A percentile compares a stretch with the other conserved stretches of the same genome.
These are phyloP conservation scores for Drosophila rubida DNA, from an alignment of 2,888 invertebrate genomes.

Conservation along the genomic window DNA sequence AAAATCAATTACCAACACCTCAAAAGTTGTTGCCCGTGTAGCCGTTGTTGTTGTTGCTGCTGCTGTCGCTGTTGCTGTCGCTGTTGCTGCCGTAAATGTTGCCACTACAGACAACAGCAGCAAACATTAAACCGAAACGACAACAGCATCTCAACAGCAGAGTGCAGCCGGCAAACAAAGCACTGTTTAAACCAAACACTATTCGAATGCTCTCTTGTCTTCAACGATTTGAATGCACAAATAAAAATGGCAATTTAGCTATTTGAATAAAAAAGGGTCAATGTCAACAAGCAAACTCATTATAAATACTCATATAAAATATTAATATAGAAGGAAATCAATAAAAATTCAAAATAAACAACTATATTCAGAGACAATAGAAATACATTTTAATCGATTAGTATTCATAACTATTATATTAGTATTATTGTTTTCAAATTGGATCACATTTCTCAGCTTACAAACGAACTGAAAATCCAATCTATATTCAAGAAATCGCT, in stretches of 20 bases:
- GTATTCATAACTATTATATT: too few relatives aligned
- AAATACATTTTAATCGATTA: too few relatives aligned
- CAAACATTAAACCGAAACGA: slow-evolving; percentile 53
- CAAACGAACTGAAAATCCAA: too few relatives aligned
- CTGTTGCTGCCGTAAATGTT: slow-evolving; percentile 53
- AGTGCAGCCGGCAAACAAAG: slow-evolving; percentile 19
- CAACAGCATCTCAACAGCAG: slow-evolving; percentile 40
- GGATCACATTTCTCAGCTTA: too few relatives aligned
- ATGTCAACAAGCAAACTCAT: too few relatives aligned
- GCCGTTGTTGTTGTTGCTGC: slow-evolving; percentile 33
- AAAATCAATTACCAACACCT: slow-evolving; percentile 81
- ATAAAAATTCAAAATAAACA: too few relatives aligned
- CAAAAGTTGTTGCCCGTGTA: slow-evolving; percentile 67
- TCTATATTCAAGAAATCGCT: too few relatives aligned
- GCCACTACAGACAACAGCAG: slow-evolving; percentile 48
- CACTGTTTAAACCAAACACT: not conserved
- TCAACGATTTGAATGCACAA: not conserved
- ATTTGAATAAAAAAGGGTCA: too few relatives aligned
- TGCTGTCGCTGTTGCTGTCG: slow-evolving; percentile 37
- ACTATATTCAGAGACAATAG: too few relatives aligned
- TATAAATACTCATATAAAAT: too few relatives aligned
- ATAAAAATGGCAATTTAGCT: not conserved
- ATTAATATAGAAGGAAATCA: too few relatives aligned
- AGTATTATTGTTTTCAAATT: too few relatives aligned
- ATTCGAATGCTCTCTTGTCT: slow-evolving; percentile 23